These are phyloP conservation scores for Galerucella calmariensis DNA, from an alignment of 2,888 invertebrate species.

Conservation along the genomic window DNA sequence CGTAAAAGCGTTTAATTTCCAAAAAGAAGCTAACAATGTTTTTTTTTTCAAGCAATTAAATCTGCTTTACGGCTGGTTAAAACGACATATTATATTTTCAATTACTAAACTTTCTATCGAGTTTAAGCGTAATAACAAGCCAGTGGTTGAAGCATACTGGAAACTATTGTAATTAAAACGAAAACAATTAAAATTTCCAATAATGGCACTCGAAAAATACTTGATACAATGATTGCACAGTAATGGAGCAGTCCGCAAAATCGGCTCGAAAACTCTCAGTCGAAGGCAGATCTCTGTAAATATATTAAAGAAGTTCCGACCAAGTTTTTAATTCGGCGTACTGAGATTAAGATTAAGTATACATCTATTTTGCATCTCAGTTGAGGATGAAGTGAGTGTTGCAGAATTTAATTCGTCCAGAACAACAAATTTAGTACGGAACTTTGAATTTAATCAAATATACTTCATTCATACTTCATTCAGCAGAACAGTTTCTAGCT, in stretches of 20 bases:
- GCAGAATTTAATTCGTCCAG: slow-evolving; percentile 33
- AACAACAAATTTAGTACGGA: neutral
- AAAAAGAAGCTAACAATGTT: neutral
- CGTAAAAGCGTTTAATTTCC: neutral
- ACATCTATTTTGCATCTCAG: slow-evolving; percentile 45
- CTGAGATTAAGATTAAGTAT: slow-evolving; percentile 40
- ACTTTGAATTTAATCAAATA: neutral
- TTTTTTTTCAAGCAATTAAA: neutral
- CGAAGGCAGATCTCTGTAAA: slow-evolving; percentile 34
- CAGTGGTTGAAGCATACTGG: slow-evolving; percentile 39
- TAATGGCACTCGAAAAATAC: slow-evolving; percentile 45
- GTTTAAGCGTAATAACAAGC: slow-evolving; percentile 31
- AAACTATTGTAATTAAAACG: slow-evolving; percentile 49
- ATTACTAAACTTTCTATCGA: slow-evolving; percentile 28
- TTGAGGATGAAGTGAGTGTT: slow-evolving; percentile 43
- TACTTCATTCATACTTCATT: neutral
- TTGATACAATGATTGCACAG: slow-evolving; percentile 44
- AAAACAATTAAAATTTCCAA: slow-evolving; percentile 51
- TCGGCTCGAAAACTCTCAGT: slow-evolving; percentile 32
- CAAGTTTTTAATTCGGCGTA: slow-evolving; percentile 46
- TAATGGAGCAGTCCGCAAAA: slow-evolving; percentile 32
- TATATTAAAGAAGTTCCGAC: slow-evolving; percentile 47
- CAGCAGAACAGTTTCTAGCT: neutral
- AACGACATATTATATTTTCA: slow-evolving; percentile 25
- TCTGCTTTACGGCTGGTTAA: neutral